Conservation (phyloP, 1,140 invertebrate species). For the Bathynomus jamesi region DNA sequence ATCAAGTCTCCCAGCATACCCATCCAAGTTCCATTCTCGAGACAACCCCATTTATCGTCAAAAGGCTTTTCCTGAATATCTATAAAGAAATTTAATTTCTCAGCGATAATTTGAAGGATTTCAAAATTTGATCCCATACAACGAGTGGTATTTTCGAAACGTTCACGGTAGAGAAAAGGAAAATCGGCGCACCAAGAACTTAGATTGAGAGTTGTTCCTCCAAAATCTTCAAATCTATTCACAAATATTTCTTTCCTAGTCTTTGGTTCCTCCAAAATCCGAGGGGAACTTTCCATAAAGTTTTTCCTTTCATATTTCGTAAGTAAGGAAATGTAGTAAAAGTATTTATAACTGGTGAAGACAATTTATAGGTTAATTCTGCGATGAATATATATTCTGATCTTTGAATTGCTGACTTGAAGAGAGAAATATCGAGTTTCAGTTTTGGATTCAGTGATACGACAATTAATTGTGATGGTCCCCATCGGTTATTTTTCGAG, state of each 20-base stretch:
- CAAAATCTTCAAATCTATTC: not conserved
- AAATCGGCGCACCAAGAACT: not conserved
- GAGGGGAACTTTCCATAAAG: not conserved
- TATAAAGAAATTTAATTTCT: not conserved
- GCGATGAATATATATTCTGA: not conserved
- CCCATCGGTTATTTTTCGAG: too few relatives aligned
- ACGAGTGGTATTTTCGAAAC: not conserved
- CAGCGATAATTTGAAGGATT: not conserved
- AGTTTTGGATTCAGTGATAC: too few relatives aligned
- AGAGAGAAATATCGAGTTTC: too few relatives aligned
- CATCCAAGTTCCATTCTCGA: not conserved
- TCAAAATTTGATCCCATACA: not conserved
- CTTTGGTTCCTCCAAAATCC: not conserved
- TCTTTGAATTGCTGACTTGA: not conserved
- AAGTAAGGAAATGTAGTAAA: not conserved
- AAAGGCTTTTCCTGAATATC: not conserved
- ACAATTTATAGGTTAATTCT: not conserved
- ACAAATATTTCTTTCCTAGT: not conserved
- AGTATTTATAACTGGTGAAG: not conserved
- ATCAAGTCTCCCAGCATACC: not conserved
- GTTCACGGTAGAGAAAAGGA: not conserved
- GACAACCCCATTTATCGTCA: not conserved
- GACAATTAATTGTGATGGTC: too few relatives aligned
- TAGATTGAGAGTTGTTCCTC: not conserved
- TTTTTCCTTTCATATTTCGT: not conserved